A percentile compares a stretch with the other conserved stretches of the same genome.
phyloP scores from a whole-genome alignment of 2,113 vertebrate species.

The Perca schrenkii region DNA sequence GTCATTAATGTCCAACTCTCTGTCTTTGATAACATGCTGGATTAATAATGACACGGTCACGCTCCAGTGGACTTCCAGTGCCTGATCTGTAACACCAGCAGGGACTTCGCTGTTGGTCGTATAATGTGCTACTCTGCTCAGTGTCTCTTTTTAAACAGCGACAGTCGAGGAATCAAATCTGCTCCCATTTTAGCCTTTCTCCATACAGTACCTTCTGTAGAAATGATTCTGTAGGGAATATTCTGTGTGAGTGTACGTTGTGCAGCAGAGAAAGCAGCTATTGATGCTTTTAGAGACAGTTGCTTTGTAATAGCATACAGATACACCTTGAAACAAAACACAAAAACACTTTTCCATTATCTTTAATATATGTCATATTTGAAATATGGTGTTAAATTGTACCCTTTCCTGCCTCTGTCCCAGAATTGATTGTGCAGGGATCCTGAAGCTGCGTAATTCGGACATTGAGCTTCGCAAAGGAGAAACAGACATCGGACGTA shows the following conservation, averaged over 20 bases:
- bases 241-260: not conserved
- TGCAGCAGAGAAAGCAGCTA: not conserved
- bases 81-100: conserved; percentile 54
- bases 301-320: not conserved
- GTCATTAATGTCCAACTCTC: conserved; percentile 52
- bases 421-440: conserved; percentile 96
- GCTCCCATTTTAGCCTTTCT: conserved; percentile 21
- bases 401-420: conserved; percentile 1
- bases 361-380: not conserved
- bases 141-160: conserved; percentile 18
- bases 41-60: conserved; percentile 57
- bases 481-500: conserved; percentile 95
- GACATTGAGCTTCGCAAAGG: conserved; percentile 97
- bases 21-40: conserved; percentile 53
- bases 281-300: not conserved
- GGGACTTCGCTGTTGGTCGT: conserved; percentile 21
- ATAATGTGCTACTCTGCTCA: conserved; percentile 14
- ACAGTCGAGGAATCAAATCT: conserved; percentile 15
- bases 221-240: not conserved
- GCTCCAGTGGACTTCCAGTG: conserved; percentile 45
- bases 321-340: not conserved
- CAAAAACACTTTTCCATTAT: not conserved
- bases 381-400: not conserved
- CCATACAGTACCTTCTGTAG: not conserved
- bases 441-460: conserved; percentile 94